These are phyloP conservation scores for Bugulina stolonifera DNA, from an alignment of 2,888 invertebrate genomes.

Conservation along the genomic window DNA sequence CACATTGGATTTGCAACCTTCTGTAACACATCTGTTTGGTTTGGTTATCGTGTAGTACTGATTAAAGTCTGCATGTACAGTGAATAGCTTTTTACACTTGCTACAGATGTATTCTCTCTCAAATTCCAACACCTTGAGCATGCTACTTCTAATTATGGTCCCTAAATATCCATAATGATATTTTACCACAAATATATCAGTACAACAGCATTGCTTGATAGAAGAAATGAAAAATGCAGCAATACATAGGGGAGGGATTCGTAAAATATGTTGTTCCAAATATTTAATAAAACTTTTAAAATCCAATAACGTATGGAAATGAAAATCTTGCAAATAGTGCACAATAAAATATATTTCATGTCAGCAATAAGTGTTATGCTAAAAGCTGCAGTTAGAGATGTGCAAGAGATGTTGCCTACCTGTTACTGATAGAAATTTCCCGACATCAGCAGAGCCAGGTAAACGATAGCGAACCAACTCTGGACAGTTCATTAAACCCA, in stretches of 20 bases:
- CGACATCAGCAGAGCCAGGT: conserved; percentile 67
- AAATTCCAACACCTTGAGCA: conserved; percentile 70
- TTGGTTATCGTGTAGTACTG: conserved; percentile 60
- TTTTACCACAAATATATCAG: no score
- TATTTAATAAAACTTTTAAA: no score
- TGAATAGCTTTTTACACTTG: conserved; percentile 68
- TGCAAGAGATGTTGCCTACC: conserved; percentile 56
- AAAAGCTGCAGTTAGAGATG: no score
- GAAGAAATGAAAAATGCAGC: no score
- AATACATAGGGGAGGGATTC: no score
- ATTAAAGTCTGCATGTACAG: conserved; percentile 63
- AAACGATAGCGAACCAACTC: conserved; percentile 63
- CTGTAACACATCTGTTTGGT: conserved; percentile 58
- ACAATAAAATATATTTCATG: no score
- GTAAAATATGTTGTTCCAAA: no score
- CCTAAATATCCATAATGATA: conserved; percentile 38
- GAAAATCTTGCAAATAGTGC: no score
- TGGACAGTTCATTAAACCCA: conserved; percentile 63
- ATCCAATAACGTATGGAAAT: no score
- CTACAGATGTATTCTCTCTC: conserved; percentile 68
- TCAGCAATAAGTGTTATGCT: no score
- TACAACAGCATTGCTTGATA: no score
- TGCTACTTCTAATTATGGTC: conserved; percentile 70
- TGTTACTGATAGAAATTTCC: conserved; percentile 67
- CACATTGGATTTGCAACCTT: conserved; percentile 39